Base-by-base conservation (phyloP, 2,888 invertebrate genomes). In the Bruchidius siliquastri region DNA sequence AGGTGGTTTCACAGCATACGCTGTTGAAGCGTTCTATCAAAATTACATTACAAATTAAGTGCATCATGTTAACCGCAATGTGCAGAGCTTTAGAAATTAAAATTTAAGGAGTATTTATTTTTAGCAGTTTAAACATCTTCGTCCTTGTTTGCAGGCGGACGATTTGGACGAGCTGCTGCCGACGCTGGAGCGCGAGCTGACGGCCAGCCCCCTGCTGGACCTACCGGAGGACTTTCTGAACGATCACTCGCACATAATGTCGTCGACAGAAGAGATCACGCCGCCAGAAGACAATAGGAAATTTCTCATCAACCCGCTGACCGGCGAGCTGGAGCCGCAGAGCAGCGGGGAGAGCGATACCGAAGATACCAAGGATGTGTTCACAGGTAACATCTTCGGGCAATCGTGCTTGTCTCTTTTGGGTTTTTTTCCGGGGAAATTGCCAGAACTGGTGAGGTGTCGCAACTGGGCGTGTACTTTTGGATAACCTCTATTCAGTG, bases 261-360 rank as follows among this genome's bases (percentile, higher is more conserved):
- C 77, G 3, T 74, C 75, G 2, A 74, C 74, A 0, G 73, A 75
- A 21, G 75, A 91, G 90, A 89, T 74, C 20, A 71, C 74, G 0
- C 49, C 90, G 75, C 91, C 73, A 2, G 76, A 77, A 71, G 92
- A 92, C 83, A 91, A 90, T 85, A 90, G 92, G 82, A 94, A 94
- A 87, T 94, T 94, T 88, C 91, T 96, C 69, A 95, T 96, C 80
- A 97, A 96, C 88, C 96, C 96, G 0, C 89, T 96, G 76, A 96
- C 96, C 77, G 94, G 96, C 68, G 93, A 95, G 83, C 89, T 96
- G 82, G 96, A 96, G 82, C 92, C 93, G 1, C 93, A 94, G 87
- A 91, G 91, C 76, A 90, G 90, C 76, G 91, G 91, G 0, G 92
- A 92, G 79, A 87, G 90, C 77, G 89, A 89, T 76, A 83, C 82